phyloP scores from a whole-genome alignment of 2,888 invertebrate genomes.

The Crossocerus cetratus region DNA sequence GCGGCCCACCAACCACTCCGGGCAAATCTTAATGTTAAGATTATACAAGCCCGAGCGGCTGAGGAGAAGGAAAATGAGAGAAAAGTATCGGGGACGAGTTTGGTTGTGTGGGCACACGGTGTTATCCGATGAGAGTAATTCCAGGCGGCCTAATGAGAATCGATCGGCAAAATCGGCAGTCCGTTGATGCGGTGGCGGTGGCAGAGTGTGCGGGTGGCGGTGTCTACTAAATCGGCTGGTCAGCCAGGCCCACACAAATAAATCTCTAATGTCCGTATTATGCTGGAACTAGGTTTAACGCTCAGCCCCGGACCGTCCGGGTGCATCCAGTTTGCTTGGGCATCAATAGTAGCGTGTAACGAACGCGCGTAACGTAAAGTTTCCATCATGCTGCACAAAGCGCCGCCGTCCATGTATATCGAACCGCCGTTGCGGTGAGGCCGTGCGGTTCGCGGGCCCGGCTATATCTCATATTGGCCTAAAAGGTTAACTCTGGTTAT shows the following conservation, averaged over 20 bases:
- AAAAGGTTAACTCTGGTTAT: slow-evolving; percentile 49
- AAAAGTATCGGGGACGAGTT: too few species aligned
- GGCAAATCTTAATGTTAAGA: too few species aligned
- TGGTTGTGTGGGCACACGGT: too few species aligned
- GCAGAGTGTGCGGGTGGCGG: not conserved
- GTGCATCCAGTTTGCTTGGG: slow-evolving; percentile 47
- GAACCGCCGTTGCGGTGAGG: slow-evolving; percentile 52
- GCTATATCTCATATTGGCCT: slow-evolving; percentile 49
- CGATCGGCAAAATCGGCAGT: not conserved
- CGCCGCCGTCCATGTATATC: slow-evolving; percentile 41
- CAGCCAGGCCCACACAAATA: slow-evolving; percentile 24
- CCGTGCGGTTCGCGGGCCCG: slow-evolving; percentile 48
- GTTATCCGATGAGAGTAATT: too few species aligned
- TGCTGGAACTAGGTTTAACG: slow-evolving; percentile 27
- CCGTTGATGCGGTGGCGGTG: not conserved
- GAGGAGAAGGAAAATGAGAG: too few species aligned
- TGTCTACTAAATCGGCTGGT: not conserved
- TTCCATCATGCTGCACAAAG: slow-evolving; percentile 53
- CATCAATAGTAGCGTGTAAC: slow-evolving; percentile 51
- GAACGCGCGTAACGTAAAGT: slow-evolving; percentile 52
- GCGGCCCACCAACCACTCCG: too few species aligned
- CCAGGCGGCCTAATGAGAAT: not conserved
- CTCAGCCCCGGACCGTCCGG: slow-evolving; percentile 27
- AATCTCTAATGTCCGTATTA: slow-evolving; percentile 43
- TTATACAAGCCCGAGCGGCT: too few species aligned